phyloP scores from a whole-genome alignment of 2,888 invertebrate genomes.

The Ceriagrion tenellum region DNA sequence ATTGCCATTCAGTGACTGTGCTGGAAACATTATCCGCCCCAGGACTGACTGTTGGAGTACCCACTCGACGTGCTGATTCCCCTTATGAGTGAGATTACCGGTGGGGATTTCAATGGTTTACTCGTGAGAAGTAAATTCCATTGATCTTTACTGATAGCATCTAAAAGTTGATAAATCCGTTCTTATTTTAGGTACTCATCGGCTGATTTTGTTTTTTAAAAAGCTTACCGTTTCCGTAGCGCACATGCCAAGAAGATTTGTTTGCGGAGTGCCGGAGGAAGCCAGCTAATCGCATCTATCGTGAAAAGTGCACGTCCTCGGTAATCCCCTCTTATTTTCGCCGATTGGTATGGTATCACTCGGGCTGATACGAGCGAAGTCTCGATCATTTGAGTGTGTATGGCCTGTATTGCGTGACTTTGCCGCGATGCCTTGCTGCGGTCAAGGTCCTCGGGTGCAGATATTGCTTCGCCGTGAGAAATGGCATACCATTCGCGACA shows the following conservation, averaged over 20 bases:
- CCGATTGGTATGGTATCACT: not conserved
- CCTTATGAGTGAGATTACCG: too few relatives aligned
- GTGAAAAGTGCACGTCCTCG: not conserved
- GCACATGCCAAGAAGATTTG: not conserved
- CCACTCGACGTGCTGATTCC: too few relatives aligned
- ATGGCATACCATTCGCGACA: too few relatives aligned
- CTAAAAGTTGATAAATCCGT: not conserved
- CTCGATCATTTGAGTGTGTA: not conserved
- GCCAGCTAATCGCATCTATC: not conserved
- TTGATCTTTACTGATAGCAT: not conserved
- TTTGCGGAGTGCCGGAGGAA: not conserved
- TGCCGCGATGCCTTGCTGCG: not conserved
- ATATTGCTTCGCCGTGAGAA: not conserved
- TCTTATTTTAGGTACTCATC: not conserved
- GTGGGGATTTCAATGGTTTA: not conserved
- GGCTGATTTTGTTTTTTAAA: not conserved
- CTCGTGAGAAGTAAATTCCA: not conserved
- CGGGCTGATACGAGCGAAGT: not conserved
- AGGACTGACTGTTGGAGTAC: too few relatives aligned
- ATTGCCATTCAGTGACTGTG: too few relatives aligned
- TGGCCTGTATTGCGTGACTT: not conserved
- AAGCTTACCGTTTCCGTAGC: not conserved
- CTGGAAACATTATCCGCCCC: too few relatives aligned
- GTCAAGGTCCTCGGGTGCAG: not conserved
- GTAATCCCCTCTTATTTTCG: not conserved